Base-by-base conservation (phyloP, 2,113 vertebrate species). In the Apaloderma vittatum region DNA sequence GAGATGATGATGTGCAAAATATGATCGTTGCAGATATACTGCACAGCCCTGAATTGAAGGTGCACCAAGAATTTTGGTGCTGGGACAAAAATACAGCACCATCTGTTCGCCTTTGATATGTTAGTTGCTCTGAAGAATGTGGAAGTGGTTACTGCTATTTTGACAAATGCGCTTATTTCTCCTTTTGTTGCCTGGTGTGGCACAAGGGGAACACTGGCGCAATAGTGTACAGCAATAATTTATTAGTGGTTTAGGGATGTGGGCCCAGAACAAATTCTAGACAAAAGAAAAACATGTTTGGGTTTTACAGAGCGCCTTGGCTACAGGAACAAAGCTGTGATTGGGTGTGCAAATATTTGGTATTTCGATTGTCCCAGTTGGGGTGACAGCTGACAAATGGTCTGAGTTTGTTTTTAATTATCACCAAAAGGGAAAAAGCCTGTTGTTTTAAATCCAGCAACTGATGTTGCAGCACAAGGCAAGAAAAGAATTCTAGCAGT, bases 281-380 rank as follows among this genome's bases (percentile, higher is more conserved):
- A 97, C 94, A 97, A 97, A 97, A 98, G 87, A 74, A 97, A 98
- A 98, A 97, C 88, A 96, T 98, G 87, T 97, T 97, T 95, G 93
- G 97, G 93, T 97, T 97, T 97, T 96, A 73, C 63, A 80, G 75
- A 96, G 49, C 1, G 74, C 83, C 71, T 98, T 97, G 97, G 94
- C 98, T 93, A 83, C 91, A 83, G 78, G 93, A 97, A 90, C 86
- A 97, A 96, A 97, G 92, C 78, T 95, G 66, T 83, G 83, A 91
- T 95, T 87, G 85, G 91, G 74, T 95, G 85, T 90, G 91, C 94
- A 97, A 97, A 97, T 93, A 95, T 94, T 97, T 97, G 84, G 82
- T 93, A 84, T 94, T 93, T 88, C 77, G 16, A 94, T 96, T 93
- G 88, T 96, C 81, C 91, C 20, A 11, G 84, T 93, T 97, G 86